Evolutionary conservation across 2,888 invertebrate species (phyloP).

Genomic region (Parnassius orleans): DNA sequence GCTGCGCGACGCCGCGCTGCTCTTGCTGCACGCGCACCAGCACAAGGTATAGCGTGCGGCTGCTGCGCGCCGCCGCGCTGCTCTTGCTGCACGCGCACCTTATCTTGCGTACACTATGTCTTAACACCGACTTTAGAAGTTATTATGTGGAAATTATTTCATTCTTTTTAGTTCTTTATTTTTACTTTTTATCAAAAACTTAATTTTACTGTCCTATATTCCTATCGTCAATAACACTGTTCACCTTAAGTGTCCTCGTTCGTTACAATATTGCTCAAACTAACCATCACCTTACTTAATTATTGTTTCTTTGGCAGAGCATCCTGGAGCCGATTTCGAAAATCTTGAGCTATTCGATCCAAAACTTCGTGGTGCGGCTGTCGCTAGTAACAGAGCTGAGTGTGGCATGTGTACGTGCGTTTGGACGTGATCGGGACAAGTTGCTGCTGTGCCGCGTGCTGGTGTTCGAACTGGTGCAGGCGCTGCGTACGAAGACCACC

Average conservation of each 20-base stretch:
- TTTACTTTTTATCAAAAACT: no score
- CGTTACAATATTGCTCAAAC: no score
- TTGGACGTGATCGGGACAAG: constrained; percentile 96
- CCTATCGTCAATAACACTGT: no score
- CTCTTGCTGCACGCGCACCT: constrained; percentile 40
- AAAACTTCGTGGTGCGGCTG: constrained; percentile 91
- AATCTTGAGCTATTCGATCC: constrained; percentile 94
- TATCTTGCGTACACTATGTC: no score
- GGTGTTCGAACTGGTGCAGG: constrained; percentile 96
- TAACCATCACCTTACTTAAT: no score
- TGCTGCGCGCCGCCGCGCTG: no score
- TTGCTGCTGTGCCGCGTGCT: constrained; percentile 94
- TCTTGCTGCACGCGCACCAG: constrained; percentile 90
- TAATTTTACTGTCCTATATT: no score
- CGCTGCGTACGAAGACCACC: constrained; percentile 95
- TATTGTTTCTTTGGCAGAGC: constrained; percentile 71
- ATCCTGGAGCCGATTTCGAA: constrained; percentile 98
- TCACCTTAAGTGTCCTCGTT: no score
- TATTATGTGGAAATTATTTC: no score
- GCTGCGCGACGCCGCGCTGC: constrained; percentile 63
- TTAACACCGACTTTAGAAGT: no score
- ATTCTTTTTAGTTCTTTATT: no score
- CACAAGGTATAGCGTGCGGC: constrained; percentile 82
- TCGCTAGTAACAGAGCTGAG: constrained; percentile 92
- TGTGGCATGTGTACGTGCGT: constrained; percentile 93